Evolutionary conservation across 2,113 vertebrate genomes (phyloP).

Genomic region (Sterna hirundo): DNA sequence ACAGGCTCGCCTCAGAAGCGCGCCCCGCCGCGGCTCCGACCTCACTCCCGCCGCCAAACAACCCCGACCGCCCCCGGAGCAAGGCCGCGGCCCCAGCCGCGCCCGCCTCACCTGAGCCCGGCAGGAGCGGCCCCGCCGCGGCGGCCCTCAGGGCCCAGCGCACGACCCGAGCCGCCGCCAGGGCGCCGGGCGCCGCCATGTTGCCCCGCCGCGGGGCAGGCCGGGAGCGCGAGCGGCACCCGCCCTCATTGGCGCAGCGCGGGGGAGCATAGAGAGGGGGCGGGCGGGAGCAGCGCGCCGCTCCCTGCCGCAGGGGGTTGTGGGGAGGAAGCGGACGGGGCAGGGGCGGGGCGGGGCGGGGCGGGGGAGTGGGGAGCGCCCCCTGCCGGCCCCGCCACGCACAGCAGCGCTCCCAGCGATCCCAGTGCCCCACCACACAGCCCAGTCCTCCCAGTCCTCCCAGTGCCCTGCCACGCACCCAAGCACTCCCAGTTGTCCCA

Average conservation of each 20-base stretch:
- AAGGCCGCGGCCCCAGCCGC: too few relatives aligned
- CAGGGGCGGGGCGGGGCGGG: too few relatives aligned
- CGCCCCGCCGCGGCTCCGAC: not conserved
- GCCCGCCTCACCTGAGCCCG: not conserved
- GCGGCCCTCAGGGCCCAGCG: not conserved
- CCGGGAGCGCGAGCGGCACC: not conserved
- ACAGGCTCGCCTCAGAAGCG: not conserved
- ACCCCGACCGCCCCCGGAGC: accelerated
- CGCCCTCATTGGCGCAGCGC: not conserved
- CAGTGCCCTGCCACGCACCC: too few relatives aligned
- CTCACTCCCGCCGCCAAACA: not conserved
- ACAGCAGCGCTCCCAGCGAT: not conserved
- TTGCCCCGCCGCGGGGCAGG: not conserved
- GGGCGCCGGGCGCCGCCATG: not conserved
- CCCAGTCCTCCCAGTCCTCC: too few relatives aligned
- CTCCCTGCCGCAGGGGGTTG: not conserved
- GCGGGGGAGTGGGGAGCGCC: not conserved
- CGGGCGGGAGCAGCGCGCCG: not conserved
- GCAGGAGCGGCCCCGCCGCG: not conserved
- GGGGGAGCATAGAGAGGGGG: not conserved
- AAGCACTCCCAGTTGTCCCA: not conserved
- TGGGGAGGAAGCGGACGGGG: not conserved
- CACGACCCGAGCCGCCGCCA: accelerated
- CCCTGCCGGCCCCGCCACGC: not conserved
- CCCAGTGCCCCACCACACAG: not conserved